Evolutionary conservation across 1,140 invertebrate species (phyloP), one percentile per base, ranked within the genome.

Genomic region (Zaprionus lachaisei): DNA sequence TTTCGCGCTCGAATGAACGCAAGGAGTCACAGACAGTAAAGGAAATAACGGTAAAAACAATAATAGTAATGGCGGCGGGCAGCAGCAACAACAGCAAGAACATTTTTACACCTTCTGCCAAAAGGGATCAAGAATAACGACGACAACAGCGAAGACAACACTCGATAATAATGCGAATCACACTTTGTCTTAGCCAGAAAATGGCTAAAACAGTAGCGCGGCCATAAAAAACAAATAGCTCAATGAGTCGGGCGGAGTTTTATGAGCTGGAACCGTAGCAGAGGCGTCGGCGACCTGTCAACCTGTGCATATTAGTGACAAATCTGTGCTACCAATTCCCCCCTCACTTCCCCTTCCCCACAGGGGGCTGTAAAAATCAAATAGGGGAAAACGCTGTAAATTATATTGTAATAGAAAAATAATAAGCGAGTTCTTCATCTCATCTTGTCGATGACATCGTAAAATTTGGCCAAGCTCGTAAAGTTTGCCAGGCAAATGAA

Each of bases 351-450:
- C 31, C 31, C 31, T 11, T 34, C 24, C 51, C 2, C 15, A 5
- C 9, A 0, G 20, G 22, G 26, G 72, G 77, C 72, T 73, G 81
- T 89, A 90, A 89, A 89, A 89, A 60, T 76, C 81, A 81, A 51
- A 68, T 75, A 62, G 70, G 49, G 14, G 7, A 38, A 81, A 79
- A 55, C 51, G 78, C 66, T 81, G 84, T 89, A 89, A 89, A 89
- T 89, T 89, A 76, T 84, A 81, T 71, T 84, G 79, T 89, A 89
- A 89, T 89, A 81, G 84, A 89, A 89, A 81, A 69, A 81, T 89
- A 90, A 89, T 90, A 89, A 90, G 81, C 72, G 75, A 72, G 68
- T 61, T 80, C 90, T 58, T 80, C 90, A 90, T 79, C 67, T 64
- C 41, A 31, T 12, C 26, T 49, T 70, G 65, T 68, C 20, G 72